Evolutionary conservation across 2,888 invertebrate species (phyloP).

Genomic region (Seira musarum): DNA sequence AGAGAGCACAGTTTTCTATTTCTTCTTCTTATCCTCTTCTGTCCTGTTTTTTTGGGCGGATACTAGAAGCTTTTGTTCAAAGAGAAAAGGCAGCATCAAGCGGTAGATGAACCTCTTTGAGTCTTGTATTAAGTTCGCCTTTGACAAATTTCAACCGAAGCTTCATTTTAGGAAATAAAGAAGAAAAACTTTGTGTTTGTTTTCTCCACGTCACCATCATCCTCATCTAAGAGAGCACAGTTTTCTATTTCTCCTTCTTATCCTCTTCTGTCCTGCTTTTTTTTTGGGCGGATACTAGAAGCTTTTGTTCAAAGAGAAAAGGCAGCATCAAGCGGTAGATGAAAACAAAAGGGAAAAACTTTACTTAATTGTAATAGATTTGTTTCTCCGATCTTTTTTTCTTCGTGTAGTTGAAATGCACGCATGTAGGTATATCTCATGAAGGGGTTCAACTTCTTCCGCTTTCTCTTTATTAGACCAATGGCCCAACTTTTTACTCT

Average conservation of each 20-base stretch:
- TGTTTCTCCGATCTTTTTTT: slow-evolving; percentile 26
- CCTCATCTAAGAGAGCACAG: no score
- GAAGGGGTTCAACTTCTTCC: background rate
- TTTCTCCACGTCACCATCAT: background rate
- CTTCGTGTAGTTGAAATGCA: background rate
- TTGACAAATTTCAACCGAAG: background rate
- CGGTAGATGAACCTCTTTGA: background rate
- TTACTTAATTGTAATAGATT: slow-evolving; percentile 47
- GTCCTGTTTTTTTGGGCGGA: no score
- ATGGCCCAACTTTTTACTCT: background rate
- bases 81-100: no score
- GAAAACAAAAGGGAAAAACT: slow-evolving; percentile 19
- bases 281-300: no score
- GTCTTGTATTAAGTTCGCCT: background rate
- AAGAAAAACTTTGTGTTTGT: background rate
- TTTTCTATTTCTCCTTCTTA: no score
- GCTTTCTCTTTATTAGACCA: slow-evolving; percentile 23
- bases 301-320: background rate
- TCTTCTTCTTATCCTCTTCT: no score
- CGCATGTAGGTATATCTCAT: background rate
- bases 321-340: no score
- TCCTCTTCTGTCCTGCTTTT: no score
- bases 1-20: no score
- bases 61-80: no score
- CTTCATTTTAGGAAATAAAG: background rate